These are phyloP conservation scores for Ardeotis arabs DNA, from an alignment of 2,113 vertebrate genomes.

Conservation along the genomic window DNA sequence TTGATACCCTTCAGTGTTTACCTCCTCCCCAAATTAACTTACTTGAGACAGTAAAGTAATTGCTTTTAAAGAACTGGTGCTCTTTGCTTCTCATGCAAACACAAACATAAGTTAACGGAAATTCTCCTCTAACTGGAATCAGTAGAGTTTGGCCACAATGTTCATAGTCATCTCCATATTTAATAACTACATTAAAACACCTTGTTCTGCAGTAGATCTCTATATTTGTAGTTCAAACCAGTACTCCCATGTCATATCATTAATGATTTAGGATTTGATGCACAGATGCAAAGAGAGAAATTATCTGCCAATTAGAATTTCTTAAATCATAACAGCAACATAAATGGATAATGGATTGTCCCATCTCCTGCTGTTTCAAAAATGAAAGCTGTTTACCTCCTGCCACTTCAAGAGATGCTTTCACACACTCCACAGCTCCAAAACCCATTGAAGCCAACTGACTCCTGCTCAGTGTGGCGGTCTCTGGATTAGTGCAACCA, in stretches of 20 bases:
- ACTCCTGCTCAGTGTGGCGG: not conserved
- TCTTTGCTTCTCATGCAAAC: not conserved
- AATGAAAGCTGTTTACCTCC: not conserved
- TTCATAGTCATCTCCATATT: not conserved
- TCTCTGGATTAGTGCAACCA: not conserved
- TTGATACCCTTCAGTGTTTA: not conserved
- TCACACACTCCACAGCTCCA: not conserved
- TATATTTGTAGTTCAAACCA: not conserved
- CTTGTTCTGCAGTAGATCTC: not conserved
- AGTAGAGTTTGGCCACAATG: not conserved
- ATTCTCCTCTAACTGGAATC: not conserved
- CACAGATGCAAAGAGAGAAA: not conserved
- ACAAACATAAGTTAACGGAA: not conserved
- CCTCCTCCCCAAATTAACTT: not conserved
- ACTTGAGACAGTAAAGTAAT: not conserved
- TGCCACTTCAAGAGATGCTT: not conserved
- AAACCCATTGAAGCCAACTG: not conserved
- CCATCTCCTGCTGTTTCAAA: not conserved
- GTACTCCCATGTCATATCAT: not conserved
- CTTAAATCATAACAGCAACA: not conserved
- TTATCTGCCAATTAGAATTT: not conserved
- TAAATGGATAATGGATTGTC: not conserved
- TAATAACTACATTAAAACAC: not conserved
- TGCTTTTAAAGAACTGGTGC: not conserved
- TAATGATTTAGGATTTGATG: not conserved